These are phyloP conservation scores for Odontothrips loti DNA, from an alignment of 2,888 invertebrate genomes.

Conservation along the genomic window DNA sequence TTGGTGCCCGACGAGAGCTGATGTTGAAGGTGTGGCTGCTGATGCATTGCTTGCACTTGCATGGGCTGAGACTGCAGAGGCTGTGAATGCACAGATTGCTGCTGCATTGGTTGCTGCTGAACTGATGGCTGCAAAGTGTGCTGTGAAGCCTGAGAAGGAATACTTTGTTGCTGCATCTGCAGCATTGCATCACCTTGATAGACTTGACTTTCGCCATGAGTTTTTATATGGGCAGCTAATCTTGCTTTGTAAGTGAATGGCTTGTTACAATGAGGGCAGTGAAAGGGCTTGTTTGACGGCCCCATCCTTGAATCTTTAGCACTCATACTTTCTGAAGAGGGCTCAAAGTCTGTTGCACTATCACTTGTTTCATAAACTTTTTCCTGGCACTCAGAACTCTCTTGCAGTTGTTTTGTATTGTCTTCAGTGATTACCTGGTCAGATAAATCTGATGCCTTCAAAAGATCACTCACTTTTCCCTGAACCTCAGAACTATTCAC, in stretches of 20 bases:
- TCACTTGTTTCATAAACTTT: not conserved
- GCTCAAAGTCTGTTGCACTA: not conserved
- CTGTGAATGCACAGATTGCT: not conserved
- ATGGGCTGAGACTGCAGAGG: not conserved
- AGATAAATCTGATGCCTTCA: not conserved
- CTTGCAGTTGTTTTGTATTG: too few species aligned
- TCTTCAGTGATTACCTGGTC: not conserved
- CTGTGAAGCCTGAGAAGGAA: not conserved
- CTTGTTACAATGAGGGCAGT: slow-evolving; percentile 2
- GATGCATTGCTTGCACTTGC: not conserved
- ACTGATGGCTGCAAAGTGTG: not conserved
- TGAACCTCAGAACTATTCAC: too few species aligned
- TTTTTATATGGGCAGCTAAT: not conserved
- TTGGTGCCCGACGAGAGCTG: not conserved
- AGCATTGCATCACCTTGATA: not conserved
- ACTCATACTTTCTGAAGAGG: not conserved
- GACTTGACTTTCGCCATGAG: slow-evolving; percentile 1
- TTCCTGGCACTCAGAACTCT: not conserved
- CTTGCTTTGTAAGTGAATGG: slow-evolving; percentile 11
- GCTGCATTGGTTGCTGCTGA: not conserved
- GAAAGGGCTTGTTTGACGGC: not conserved
- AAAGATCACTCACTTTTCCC: too few species aligned
- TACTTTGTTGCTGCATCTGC: not conserved
- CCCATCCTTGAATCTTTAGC: slow-evolving; percentile 11
- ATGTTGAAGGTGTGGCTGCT: not conserved